Conservation (phyloP, 1,140 invertebrate species). For the Aphaenogaster rudis region DNA sequence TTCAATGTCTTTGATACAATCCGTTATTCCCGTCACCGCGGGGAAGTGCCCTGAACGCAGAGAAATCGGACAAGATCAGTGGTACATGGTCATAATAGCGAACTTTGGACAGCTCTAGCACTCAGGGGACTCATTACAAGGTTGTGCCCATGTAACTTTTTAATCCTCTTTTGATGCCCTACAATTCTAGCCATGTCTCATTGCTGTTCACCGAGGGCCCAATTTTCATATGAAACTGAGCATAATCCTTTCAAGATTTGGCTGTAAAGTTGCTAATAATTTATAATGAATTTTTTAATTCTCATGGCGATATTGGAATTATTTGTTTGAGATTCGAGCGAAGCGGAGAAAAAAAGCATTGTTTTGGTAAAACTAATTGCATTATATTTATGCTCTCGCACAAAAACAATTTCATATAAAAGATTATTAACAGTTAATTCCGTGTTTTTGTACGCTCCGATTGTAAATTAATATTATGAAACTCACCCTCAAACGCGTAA, state of each 20-base stretch:
- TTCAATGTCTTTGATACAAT: too few species aligned
- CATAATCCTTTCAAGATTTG: neutral
- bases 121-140: too few species aligned
- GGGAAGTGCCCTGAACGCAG: too few species aligned
- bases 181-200: too few species aligned
- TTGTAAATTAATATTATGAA: constrained; percentile 11
- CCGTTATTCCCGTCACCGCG: too few species aligned
- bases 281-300: constrained; percentile 12
- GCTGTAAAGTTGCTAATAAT: constrained; percentile 18
- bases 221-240: too few species aligned
- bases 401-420: neutral
- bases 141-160: too few species aligned
- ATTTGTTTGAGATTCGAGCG: neutral
- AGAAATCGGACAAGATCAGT: too few species aligned
- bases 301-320: neutral
- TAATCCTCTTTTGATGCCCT: too few species aligned
- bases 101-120: too few species aligned
- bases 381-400: neutral
- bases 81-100: too few species aligned
- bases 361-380: neutral
- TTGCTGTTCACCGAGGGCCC: too few species aligned
- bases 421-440: neutral
- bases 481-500: neutral
- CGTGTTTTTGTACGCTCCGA: neutral
- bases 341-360: neutral